Percentiles rank a stretch among this genome's conserved stretches.
phyloP scores from a whole-genome alignment of 2,797 vertebrate genomes.

The Paratrypauchen microcephalus region DNA sequence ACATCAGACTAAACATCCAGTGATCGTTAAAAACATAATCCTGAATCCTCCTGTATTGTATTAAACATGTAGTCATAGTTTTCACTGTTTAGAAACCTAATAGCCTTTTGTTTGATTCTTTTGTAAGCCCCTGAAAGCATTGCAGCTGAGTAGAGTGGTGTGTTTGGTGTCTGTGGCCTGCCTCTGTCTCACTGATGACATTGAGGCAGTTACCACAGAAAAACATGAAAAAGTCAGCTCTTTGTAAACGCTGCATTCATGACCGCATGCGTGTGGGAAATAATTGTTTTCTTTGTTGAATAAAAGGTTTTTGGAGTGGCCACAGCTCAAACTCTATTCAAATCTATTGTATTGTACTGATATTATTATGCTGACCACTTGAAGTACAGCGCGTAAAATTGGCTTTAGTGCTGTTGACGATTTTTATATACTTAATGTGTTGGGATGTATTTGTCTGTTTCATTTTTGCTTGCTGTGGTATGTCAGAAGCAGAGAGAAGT shows the following conservation, averaged over 20 bases:
- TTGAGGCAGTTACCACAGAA: slow-evolving; percentile 34
- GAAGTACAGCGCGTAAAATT: not conserved
- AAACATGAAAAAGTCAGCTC: not conserved
- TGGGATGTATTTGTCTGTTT: too few species aligned
- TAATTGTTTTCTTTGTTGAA: slow-evolving; percentile 17
- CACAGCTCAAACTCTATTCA: not conserved
- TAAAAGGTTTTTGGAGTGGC: not conserved
- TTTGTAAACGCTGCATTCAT: slow-evolving; percentile 29
- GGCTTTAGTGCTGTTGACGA: too few species aligned
- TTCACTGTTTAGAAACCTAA: slow-evolving; percentile 1
- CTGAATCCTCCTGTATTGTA: not conserved
- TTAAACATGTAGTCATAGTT: slow-evolving; percentile 2
- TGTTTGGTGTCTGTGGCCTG: slow-evolving; percentile 24
- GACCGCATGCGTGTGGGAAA: not conserved
- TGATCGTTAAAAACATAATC: not conserved
- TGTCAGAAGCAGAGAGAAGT: too few species aligned
- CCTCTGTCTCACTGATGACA: slow-evolving; percentile 11
- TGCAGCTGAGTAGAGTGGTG: not conserved
- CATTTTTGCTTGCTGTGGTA: too few species aligned
- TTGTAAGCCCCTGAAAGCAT: slow-evolving; percentile 1
- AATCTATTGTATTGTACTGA: not conserved
- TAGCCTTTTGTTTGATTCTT: not conserved
- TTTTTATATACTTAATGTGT: too few species aligned
- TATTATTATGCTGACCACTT: not conserved
- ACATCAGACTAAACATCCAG: not conserved